A percentile compares a stretch with the other conserved stretches of the same genome.
Conservation (phyloP, 2,113 vertebrate species). For the Zootoca vivipara region DNA sequence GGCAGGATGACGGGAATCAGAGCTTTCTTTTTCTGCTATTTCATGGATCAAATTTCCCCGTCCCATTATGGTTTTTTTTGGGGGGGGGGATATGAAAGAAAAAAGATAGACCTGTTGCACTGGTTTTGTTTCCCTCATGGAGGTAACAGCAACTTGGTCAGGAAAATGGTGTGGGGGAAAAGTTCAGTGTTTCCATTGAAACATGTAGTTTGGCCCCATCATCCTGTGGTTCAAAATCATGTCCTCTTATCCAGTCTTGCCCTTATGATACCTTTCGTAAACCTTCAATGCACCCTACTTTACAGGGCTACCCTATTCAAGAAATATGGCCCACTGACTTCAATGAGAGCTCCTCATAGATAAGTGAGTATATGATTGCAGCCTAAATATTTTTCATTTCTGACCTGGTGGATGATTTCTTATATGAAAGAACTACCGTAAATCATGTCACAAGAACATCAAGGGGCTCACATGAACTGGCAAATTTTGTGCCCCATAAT, state of each 20-base stretch:
- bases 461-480: constrained; percentile 17
- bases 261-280: too few relatives aligned
- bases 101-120: too few relatives aligned
- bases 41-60: background rate
- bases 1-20: background rate
- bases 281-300: too few relatives aligned
- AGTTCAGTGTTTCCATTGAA: background rate
- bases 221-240: background rate
- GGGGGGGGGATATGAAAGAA: too few relatives aligned
- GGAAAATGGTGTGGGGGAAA: background rate
- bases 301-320: too few relatives aligned
- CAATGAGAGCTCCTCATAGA: too few relatives aligned
- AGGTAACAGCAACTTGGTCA: background rate
- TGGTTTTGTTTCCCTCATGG: too few relatives aligned
- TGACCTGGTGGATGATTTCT: background rate
- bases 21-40: background rate
- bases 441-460: constrained; percentile 18
- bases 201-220: background rate
- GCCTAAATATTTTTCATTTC: background rate
- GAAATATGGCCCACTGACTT: too few relatives aligned
- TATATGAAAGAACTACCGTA: constrained; percentile 27
- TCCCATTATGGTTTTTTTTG: too few relatives aligned
- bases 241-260: background rate
- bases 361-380: too few relatives aligned
- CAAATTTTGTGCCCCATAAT: constrained; percentile 2